Base-by-base conservation (phyloP, 2,797 vertebrate species). In the Odontamblyopus lacepedii region DNA sequence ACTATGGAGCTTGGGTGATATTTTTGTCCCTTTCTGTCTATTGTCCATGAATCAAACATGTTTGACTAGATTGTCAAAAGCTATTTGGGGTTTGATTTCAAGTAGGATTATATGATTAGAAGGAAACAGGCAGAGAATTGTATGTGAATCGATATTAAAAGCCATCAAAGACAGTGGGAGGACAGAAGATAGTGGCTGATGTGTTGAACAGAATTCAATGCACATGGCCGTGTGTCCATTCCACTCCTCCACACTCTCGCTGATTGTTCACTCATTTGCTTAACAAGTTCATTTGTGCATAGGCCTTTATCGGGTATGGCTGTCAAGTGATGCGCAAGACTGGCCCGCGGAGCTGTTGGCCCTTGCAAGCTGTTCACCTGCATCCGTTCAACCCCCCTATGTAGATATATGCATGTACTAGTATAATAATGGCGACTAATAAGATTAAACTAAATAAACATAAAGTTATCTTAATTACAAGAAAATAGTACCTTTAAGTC, bases 301-400 rank as follows among this genome's bases (percentile, higher is more conserved):
- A 85, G 84, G 74, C 72, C 85, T 87, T 85, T 84, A 88, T 88
- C 32, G 64, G 75, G 81, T 80, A 84, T 85, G 88, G 90, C 86
- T 90, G 91, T 85, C 86, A 92, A 94, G 88, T 88, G 91, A 92
- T 90, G 91, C 92, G 87, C 82, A 73, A 93, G 86, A 80, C 83
- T 88, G 75, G 91, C 91, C 92, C 35, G 87, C 81, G 87, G 92
- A 91, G 67, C 78, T 83, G 78, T 86, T 84, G 86, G 89, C 86
- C 84, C 80, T 82, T 15, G 91, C 93, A 94, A 94, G 91, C 92
- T 93, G 93, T 93, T 94, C 92, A 93, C 93, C 92, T 93, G 91
- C 82, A 89, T 79, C 69, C 74, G 64, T 53, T 63, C 63, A 60
- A 64, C 70, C 62, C 35, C 35, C 74, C 55, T 62, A 60, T 50